Conservation (phyloP, 2,113 vertebrate genomes). For the Rhynchomys soricoides region DNA sequence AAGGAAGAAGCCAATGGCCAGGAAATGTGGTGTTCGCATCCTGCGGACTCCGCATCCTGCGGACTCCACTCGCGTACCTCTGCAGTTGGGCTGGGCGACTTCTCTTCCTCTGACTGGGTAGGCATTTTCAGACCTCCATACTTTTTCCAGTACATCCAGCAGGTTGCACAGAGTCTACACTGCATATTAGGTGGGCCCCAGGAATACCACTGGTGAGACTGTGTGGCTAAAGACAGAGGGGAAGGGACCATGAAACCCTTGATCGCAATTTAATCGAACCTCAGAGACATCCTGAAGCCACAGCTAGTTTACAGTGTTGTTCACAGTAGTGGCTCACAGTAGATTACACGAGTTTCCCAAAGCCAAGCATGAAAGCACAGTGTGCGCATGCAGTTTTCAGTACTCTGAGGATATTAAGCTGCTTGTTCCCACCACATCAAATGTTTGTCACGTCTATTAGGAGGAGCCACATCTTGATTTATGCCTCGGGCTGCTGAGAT, state of each 20-base stretch:
- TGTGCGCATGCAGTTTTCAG: neutral
- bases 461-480: neutral
- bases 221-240: constrained; percentile 88
- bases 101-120: constrained; percentile 94
- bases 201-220: constrained; percentile 98
- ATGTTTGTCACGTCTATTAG: neutral
- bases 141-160: constrained; percentile 99
- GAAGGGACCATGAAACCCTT: constrained; percentile 30
- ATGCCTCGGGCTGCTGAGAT: neutral
- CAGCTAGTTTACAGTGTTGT: neutral
- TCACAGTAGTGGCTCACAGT: no score
- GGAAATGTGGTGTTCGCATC: neutral
- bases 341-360: neutral
- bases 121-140: constrained; percentile 99
- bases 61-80: constrained; percentile 85
- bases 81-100: constrained; percentile 90
- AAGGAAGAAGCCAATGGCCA: neutral
- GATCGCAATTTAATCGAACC: neutral
- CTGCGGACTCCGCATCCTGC: neutral
- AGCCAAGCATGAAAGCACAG: neutral
- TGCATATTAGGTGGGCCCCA: constrained; percentile 99
- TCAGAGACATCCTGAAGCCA: neutral
- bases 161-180: constrained; percentile 95
- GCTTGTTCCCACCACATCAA: neutral
- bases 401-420: neutral